A percentile compares a stretch with the other conserved stretches of the same genome.
phyloP scores from a whole-genome alignment of 2,113 vertebrate species.

The Phyllostomus discolor region DNA sequence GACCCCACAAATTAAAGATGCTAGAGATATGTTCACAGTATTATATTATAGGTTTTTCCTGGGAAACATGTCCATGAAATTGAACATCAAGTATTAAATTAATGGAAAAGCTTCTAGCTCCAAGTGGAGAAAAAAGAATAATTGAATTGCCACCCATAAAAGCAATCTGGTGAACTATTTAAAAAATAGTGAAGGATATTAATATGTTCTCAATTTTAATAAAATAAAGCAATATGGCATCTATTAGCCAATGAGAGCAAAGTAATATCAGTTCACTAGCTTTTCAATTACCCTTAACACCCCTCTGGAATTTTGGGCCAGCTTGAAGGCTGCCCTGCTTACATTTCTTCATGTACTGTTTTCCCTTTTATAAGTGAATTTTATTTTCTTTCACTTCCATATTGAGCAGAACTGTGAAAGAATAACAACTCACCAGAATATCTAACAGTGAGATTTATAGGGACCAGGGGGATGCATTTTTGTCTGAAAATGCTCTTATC shows the following conservation, averaged over 20 bases:
- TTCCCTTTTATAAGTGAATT: background rate
- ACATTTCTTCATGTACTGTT: background rate
- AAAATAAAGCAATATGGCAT: background rate
- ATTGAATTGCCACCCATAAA: background rate
- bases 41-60: background rate
- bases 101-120: background rate
- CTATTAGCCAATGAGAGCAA: background rate
- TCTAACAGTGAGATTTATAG: background rate
- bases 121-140: background rate
- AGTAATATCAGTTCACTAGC: background rate
- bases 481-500: background rate
- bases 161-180: background rate
- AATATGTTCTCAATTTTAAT: background rate
- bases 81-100: background rate
- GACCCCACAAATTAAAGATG: background rate
- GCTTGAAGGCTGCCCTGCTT: background rate
- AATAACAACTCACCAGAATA: conserved; percentile 48
- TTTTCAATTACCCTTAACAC: background rate
- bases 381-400: conserved; percentile 31
- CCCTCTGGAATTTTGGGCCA: background rate
- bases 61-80: background rate
- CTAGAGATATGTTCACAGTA: background rate
- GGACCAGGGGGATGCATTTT: background rate
- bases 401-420: conserved; percentile 3
- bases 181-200: background rate